A percentile compares a stretch with the other conserved stretches of the same genome.
Evolutionary conservation across 2,888 invertebrate species (phyloP).

Genomic region (Pinctada fucata): DNA sequence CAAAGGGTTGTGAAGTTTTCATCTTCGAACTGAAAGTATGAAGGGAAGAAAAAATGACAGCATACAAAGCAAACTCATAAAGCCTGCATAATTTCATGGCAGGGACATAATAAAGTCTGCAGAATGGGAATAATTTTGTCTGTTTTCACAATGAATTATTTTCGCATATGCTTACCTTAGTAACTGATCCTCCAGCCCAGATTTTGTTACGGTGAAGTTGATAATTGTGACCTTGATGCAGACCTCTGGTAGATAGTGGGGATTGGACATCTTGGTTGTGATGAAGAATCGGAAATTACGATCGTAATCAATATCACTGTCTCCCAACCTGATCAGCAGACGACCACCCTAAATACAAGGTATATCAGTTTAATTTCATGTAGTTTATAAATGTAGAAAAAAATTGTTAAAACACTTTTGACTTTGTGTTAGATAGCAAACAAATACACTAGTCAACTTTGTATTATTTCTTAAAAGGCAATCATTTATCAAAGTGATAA

Average conservation of each 20-base stretch:
- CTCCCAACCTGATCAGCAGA: constrained; percentile 76
- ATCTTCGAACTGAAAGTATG: too few species aligned
- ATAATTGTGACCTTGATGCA: constrained; percentile 78
- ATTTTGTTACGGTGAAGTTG: constrained; percentile 77
- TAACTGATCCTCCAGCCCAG: constrained; percentile 77
- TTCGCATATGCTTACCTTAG: constrained; percentile 63
- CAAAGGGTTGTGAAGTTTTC: too few species aligned
- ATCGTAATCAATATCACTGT: constrained; percentile 77
- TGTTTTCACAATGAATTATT: too few species aligned
- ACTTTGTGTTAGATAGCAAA: neutral
- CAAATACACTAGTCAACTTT: too few species aligned
- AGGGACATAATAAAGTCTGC: too few species aligned
- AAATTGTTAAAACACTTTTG: neutral
- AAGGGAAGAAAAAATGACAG: too few species aligned
- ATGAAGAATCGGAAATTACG: constrained; percentile 77
- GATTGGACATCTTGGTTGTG: constrained; percentile 77
- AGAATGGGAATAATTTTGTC: too few species aligned
- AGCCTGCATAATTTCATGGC: too few species aligned
- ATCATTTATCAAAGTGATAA: too few species aligned
- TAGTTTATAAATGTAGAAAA: too few species aligned
- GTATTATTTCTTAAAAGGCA: too few species aligned
- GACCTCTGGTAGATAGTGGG: constrained; percentile 77
- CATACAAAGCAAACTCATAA: too few species aligned
- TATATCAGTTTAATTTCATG: neutral
- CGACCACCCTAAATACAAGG: constrained; percentile 72